phyloP scores from a whole-genome alignment of 1,140 invertebrate genomes.

The Drosophila nebulosa region DNA sequence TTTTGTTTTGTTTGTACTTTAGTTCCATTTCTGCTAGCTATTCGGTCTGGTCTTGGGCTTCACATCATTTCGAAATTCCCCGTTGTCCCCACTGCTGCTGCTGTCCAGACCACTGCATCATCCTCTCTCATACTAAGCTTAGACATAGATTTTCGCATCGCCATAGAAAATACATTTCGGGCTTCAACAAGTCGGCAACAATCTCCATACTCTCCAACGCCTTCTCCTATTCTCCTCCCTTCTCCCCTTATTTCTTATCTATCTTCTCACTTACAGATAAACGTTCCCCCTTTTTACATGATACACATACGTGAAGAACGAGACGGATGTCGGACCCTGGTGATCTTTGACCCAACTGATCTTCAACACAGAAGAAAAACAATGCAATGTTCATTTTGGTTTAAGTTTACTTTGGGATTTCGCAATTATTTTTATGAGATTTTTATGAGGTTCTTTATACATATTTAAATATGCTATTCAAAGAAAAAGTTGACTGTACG shows the following conservation, averaged over 20 bases:
- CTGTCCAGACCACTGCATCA: slow-evolving; percentile 15
- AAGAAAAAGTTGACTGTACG: no score
- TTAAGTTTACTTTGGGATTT: slow-evolving; percentile 35
- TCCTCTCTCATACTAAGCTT: slow-evolving; percentile 12
- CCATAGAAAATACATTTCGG: slow-evolving; percentile 58
- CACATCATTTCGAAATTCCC: slow-evolving; percentile 54
- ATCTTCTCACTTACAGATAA: background rate
- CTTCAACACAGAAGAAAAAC: slow-evolving; percentile 25
- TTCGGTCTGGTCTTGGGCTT: slow-evolving; percentile 44
- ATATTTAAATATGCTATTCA: no score
- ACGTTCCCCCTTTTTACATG: slow-evolving; percentile 37
- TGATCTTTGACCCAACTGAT: slow-evolving; percentile 64
- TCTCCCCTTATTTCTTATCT: background rate
- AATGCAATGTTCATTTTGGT: slow-evolving; percentile 35
- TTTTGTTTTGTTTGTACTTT: slow-evolving; percentile 60
- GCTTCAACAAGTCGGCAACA: slow-evolving; percentile 15
- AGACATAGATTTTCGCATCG: slow-evolving; percentile 46
- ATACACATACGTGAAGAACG: background rate
- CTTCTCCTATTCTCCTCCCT: background rate
- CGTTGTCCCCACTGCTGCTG: slow-evolving; percentile 24
- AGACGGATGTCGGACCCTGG: slow-evolving; percentile 51
- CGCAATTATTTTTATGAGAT: slow-evolving; percentile 35
- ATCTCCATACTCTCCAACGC: slow-evolving; percentile 21
- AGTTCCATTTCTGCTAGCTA: slow-evolving; percentile 66
- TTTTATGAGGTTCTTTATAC: background rate